Evolutionary conservation across 1,140 invertebrate species (phyloP).

Genomic region (Pogonomyrmex barbatus): DNA sequence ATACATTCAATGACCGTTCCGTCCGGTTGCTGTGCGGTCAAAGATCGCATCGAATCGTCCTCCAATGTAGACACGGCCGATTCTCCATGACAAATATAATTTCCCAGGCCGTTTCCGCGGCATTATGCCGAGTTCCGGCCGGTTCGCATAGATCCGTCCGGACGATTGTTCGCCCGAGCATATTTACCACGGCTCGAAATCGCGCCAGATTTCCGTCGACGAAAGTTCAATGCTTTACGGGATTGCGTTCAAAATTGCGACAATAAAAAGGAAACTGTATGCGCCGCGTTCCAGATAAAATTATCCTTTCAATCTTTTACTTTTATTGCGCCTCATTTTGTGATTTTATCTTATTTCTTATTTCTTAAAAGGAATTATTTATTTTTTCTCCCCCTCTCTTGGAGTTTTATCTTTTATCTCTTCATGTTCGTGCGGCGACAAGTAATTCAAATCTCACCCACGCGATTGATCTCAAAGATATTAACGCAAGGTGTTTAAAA

Average conservation of each 20-base stretch:
- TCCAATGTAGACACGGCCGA: conserved; percentile 56
- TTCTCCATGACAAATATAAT: conserved; percentile 84
- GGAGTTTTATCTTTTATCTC: not conserved
- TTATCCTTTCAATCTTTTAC: not conserved
- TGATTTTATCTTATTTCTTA: not conserved
- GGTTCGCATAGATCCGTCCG: conserved; percentile 70
- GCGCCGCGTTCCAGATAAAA: not conserved
- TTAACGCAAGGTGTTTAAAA: not conserved
- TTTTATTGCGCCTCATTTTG: not conserved
- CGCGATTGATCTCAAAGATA: not conserved
- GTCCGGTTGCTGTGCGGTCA: conserved; percentile 77
- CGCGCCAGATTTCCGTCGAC: conserved; percentile 49
- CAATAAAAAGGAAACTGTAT: conserved; percentile 8
- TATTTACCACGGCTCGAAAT: conserved; percentile 63
- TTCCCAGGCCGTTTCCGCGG: conserved; percentile 82
- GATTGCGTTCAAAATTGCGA: conserved; percentile 4
- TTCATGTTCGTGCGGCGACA: not conserved
- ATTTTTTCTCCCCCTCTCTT: no score
- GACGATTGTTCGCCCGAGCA: conserved; percentile 70
- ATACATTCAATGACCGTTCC: conserved; percentile 73
- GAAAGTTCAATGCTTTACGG: conserved; percentile 66
- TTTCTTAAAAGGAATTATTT: not conserved
- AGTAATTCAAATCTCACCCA: not conserved
- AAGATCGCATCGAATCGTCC: conserved; percentile 78
- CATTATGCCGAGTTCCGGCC: conserved; percentile 83